Conservation (phyloP, 92 coral and sea anemone species). For the Actinernus sp. region DNA sequence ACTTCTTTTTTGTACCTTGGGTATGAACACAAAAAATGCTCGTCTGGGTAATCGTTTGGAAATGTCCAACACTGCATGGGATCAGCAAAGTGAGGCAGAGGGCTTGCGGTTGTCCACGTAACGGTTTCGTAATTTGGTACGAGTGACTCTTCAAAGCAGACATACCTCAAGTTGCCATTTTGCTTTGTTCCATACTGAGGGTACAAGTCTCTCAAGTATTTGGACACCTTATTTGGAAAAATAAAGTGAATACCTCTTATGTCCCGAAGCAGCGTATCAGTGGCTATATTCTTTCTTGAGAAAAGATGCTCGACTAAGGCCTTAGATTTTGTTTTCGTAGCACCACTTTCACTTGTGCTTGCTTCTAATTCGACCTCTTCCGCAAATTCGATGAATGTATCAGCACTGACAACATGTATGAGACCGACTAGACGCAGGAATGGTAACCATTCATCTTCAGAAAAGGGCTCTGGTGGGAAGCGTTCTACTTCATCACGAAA, state of each 20-base stretch:
- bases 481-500: conserved; percentile 15
- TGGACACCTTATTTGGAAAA: conserved; percentile 17
- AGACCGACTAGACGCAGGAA: conserved; percentile 61
- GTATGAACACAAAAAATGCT: too few relatives aligned
- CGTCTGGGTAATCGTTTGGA: background rate
- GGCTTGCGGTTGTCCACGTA: conserved; percentile 64
- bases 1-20: background rate
- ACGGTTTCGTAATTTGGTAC: background rate
- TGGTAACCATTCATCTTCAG: conserved; percentile 21
- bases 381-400: conserved; percentile 43
- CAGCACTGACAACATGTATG: conserved; percentile 23
- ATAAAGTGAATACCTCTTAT: conserved; percentile 50
- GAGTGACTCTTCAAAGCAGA: conserved; percentile 58
- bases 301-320: conserved; percentile 44
- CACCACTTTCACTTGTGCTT: background rate
- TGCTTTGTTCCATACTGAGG: conserved; percentile 23
- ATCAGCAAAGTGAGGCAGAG: conserved; percentile 54
- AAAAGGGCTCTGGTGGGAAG: conserved; percentile 68
- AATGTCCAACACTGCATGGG: background rate
- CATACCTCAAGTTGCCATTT: conserved; percentile 19
- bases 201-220: conserved; percentile 17
- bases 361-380: conserved; percentile 52
- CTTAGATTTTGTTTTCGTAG: conserved; percentile 54
- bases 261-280: conserved; percentile 10
- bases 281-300: background rate